Evolutionary conservation across 2,888 invertebrate genomes (phyloP).

Genomic region (Drosophila affinis): DNA sequence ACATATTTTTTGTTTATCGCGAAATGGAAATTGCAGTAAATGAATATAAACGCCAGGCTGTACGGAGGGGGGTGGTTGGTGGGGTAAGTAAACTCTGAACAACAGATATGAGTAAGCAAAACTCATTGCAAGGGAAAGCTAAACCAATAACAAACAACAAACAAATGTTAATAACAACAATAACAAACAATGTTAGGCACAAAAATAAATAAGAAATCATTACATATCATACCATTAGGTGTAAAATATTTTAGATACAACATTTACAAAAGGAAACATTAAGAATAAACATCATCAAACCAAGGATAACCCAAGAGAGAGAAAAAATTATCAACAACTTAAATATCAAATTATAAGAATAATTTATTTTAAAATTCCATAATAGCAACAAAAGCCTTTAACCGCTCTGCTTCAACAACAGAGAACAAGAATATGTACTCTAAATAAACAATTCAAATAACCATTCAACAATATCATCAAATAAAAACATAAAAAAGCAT

Average conservation of each 20-base stretch:
- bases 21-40: constrained; percentile 6
- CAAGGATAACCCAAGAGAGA: too few relatives aligned
- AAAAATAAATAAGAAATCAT: background rate
- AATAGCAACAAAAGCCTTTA: too few relatives aligned
- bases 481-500: constrained; percentile 1
- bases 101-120: constrained; percentile 12
- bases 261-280: too few relatives aligned
- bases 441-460: too few relatives aligned
- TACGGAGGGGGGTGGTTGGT: background rate
- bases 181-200: background rate
- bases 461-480: too few relatives aligned
- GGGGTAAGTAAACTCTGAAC: background rate
- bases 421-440: too few relatives aligned
- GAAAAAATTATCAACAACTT: too few relatives aligned
- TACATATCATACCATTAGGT: background rate
- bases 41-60: constrained; percentile 1
- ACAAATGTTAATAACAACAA: background rate
- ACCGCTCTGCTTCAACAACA: too few relatives aligned
- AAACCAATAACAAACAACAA: background rate
- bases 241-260: background rate
- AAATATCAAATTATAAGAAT: too few relatives aligned
- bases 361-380: too few relatives aligned
- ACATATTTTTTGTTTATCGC: constrained; percentile 49
- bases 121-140: background rate
- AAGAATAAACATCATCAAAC: too few relatives aligned